Conservation (phyloP, 1,140 invertebrate species). For the Papilio polytes region DNA sequence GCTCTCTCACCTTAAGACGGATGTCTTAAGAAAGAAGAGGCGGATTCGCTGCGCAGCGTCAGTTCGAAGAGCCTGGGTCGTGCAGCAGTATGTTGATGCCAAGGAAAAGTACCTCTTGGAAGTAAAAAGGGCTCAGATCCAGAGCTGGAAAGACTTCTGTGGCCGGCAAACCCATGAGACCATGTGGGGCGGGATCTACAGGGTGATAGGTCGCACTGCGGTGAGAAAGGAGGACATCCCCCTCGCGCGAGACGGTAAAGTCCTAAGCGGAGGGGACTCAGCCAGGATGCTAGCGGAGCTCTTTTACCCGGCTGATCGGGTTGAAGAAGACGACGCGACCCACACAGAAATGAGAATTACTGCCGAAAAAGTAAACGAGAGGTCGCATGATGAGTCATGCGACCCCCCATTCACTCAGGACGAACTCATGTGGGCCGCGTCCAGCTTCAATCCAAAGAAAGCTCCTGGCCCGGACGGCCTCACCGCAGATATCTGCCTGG, state of each 20-base stretch:
- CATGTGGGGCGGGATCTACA: background rate
- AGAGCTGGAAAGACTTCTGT: background rate
- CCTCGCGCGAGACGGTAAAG: background rate
- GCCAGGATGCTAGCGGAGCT: background rate
- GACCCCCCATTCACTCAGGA: too few species aligned
- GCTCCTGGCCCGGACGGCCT: too few species aligned
- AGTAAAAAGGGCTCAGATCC: background rate
- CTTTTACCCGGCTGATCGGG: background rate
- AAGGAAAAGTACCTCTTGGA: background rate
- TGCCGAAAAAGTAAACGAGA: background rate
- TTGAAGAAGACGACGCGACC: background rate
- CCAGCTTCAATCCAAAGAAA: too few species aligned
- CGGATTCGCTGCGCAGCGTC: background rate
- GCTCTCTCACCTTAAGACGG: background rate
- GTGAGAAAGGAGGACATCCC: slow-evolving; percentile 7
- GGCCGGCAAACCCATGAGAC: background rate
- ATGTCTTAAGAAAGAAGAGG: background rate
- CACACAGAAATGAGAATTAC: background rate
- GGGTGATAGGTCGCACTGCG: background rate
- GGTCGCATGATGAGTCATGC: background rate
- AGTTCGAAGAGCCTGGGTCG: too few species aligned
- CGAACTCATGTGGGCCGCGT: too few species aligned
- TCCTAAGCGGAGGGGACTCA: background rate
- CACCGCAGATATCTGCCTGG: too few species aligned
- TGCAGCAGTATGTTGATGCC: too few species aligned